Conservation (phyloP, 2,113 vertebrate genomes). For the Capra hircus region DNA sequence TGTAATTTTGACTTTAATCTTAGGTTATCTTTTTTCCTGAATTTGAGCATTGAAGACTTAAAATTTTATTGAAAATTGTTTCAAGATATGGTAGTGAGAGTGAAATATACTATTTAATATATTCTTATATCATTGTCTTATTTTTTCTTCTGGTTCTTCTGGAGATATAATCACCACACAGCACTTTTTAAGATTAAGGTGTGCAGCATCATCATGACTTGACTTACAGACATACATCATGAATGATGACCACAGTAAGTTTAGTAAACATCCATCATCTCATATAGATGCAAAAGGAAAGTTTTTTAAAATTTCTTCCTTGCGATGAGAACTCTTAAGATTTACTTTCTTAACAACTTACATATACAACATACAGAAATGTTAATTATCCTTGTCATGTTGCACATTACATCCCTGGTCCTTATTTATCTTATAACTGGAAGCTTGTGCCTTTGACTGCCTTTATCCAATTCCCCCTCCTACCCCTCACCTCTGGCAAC, state of each 20-base stretch:
- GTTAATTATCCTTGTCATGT: background rate
- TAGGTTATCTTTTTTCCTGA: background rate
- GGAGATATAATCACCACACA: background rate
- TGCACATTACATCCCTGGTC: background rate
- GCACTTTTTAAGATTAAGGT: background rate
- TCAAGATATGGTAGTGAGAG: background rate
- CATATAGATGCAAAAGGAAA: background rate
- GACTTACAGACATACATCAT: background rate
- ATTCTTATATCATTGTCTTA: background rate
- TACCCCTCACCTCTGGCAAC: background rate
- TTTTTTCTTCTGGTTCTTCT: background rate
- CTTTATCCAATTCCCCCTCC: background rate
- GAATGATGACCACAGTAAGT: background rate
- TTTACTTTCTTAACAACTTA: background rate
- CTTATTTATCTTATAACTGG: background rate
- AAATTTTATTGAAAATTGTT: conserved; percentile 32
- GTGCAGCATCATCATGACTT: background rate
- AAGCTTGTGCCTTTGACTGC: background rate
- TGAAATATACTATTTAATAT: background rate
- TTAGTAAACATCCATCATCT: background rate
- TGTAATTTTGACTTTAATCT: conserved; percentile 30
- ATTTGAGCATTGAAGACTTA: background rate
- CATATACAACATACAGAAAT: background rate
- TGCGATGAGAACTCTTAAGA: background rate
- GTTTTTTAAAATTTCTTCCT: background rate